phyloP scores from a whole-genome alignment of 2,888 invertebrate genomes.

The Galerucella pusilla region DNA sequence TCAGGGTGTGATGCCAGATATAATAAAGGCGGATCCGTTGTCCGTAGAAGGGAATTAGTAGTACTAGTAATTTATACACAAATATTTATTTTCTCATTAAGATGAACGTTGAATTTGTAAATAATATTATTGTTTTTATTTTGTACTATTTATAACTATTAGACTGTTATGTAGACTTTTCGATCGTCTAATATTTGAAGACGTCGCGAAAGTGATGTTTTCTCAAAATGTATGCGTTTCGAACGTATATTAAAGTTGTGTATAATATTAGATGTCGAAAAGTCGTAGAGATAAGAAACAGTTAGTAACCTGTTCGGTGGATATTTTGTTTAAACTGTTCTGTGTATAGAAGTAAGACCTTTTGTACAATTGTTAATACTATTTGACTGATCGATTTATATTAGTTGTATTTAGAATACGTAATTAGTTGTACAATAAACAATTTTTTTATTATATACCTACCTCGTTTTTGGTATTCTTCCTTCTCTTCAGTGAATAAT shows the following conservation, averaged over 20 bases:
- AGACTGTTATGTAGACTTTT: constrained; percentile 4
- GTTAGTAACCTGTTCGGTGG: constrained; percentile 28
- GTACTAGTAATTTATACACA: constrained; percentile 23
- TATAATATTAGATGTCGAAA: not conserved
- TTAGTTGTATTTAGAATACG: constrained; percentile 39
- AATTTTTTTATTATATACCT: not conserved
- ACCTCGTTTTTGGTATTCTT: not conserved
- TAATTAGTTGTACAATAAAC: constrained; percentile 39
- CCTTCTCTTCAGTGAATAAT: not conserved
- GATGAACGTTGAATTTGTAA: constrained; percentile 35
- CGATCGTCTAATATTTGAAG: constrained; percentile 9
- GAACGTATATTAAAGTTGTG: not conserved
- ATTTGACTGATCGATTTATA: constrained; percentile 45
- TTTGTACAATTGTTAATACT: constrained; percentile 48
- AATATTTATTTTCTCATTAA: constrained; percentile 38
- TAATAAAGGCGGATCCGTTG: constrained; percentile 58
- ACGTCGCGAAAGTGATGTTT: not conserved
- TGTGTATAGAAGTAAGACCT: constrained; percentile 40
- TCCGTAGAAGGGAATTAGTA: constrained; percentile 53
- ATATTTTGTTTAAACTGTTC: constrained; percentile 32
- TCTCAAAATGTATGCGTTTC: not conserved
- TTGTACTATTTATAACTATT: constrained; percentile 16
- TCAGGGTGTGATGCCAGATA: constrained; percentile 57
- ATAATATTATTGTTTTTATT: constrained; percentile 31
- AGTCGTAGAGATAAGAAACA: not conserved